Base-by-base conservation (phyloP, 2,113 vertebrate genomes). In the Coregonus clupeaformis region DNA sequence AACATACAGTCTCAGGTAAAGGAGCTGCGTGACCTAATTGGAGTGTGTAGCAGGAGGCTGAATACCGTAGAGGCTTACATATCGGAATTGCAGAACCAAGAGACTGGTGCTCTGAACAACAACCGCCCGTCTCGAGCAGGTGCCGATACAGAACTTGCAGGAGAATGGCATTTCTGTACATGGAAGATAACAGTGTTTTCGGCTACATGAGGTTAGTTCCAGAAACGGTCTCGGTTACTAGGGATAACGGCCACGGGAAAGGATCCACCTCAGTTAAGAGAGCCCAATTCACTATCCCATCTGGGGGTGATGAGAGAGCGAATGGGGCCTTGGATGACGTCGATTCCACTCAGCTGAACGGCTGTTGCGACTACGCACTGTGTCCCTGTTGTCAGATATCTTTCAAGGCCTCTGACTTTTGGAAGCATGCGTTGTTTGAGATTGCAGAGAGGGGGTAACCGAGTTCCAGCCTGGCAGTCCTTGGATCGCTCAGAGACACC, bases 111-210 rank as follows among this genome's bases (percentile, higher is more conserved):
- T n/a, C n/a, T n/a, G n/a, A n/a, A n/a, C n/a, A n/a, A n/a, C n/a
- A n/a, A n/a, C n/a, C n/a, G n/a, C n/a, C n/a, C n/a, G n/a, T n/a
- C n/a, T n/a, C n/a, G n/a, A n/a, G n/a, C n/a, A n/a, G n/a, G n/a
- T n/a, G n/a, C n/a, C n/a, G n/a, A n/a, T n/a, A n/a, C n/a, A n/a
- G n/a, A n/a, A n/a, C n/a, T n/a, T n/a, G n/a, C n/a, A n/a, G n/a
- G n/a, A n/a, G n/a, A 67, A 55, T 67, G 64, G 64, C 64, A 67
- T 36, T 67, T 67, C 29, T 67, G 16, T 67, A 67, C 11, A 36
- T 36, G 29, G 16, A 67, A 67, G 65, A 67, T 18, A 32, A 66
- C 4, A 16, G 65, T 36, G 65, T 67, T 67, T 67, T 67, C 14
- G 65, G 65, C 65, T 67, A 67, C 65, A 67, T 67, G 65, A 67